These are phyloP conservation scores for Heterochromis multidens DNA, from an alignment of 2,113 vertebrate genomes.

Conservation along the genomic window DNA sequence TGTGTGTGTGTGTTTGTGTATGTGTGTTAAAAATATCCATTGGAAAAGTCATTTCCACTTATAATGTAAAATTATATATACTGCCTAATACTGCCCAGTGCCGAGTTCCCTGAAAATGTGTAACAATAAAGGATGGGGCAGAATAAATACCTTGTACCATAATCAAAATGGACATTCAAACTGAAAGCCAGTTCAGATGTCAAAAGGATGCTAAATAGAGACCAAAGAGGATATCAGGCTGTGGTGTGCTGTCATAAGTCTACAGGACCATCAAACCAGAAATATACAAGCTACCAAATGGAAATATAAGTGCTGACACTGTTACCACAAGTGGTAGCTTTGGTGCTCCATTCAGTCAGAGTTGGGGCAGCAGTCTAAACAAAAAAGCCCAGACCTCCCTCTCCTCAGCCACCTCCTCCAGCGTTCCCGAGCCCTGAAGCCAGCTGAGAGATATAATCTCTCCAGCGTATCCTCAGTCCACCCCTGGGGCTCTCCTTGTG, in stretches of 20 bases:
- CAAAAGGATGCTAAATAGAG: not conserved
- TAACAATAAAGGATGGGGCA: not conserved
- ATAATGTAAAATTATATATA: not conserved
- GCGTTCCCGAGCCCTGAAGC: no score
- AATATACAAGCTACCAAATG: not conserved
- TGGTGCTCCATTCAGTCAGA: not conserved
- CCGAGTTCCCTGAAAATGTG: not conserved
- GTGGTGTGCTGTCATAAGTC: not conserved
- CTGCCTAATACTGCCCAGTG: not conserved
- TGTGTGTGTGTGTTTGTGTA: not conserved
- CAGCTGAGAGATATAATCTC: no score
- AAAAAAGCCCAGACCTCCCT: no score
- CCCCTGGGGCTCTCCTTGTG: not conserved
- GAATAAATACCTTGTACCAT: conserved; percentile 1
- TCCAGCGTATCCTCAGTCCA: not conserved
- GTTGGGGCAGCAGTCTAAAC: no score
- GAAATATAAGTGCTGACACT: not conserved
- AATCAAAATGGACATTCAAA: conserved; percentile 2
- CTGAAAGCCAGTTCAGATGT: conserved; percentile 2
- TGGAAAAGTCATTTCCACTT: not conserved
- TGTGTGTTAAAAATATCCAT: not conserved
- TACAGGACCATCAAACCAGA: not conserved
- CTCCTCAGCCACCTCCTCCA: no score
- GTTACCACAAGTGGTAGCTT: not conserved
- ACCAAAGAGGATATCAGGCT: not conserved